Evolutionary conservation across 2,113 vertebrate species (phyloP), one percentile per base, ranked within the genome.

Genomic region (Tympanuchus pallidicinctus): DNA sequence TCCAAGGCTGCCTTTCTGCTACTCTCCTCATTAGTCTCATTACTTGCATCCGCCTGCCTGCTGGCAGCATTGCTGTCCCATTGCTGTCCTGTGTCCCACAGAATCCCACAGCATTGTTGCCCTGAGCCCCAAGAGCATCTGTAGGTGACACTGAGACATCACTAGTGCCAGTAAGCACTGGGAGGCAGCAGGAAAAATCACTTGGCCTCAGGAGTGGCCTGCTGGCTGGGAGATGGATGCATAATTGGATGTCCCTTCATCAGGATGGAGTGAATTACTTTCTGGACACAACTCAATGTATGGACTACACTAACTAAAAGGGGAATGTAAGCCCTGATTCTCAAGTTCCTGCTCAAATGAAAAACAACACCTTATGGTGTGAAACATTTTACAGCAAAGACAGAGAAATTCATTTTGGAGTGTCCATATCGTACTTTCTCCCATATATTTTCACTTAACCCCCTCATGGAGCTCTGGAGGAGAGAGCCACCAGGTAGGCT

Each of bases 341-440:
- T 18, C n/a, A 25, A 6, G 16, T 36, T 81, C 18, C 10, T 83
- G 50, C 36, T 83, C 36, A 52, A 87, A 78, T 0, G 1, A 0
- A 2, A 14, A 28, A 18, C 28, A 48, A 54, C 88, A 22, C 65
- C 12, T 45, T 40, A 67, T 2, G 7, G 11, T 22, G 7, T 32
- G 8, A 32, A 82, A 71, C 21, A 71, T 86, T 43, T 59, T 71
- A 71, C 9, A 34, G 19, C 11, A 38, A 48, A 86, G 4, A 11
- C 22, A 0, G 0, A 48, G 48, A 74, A 66, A 66, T 63, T 86
- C 56, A 54, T 47, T 47, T 32, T 43, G 30, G 64, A 86, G 15
- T 1, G 1, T 24, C 34, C 27, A 8, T 21, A 48, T 17, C 2
- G 0, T 0, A 0, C 10, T 4, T 43, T 4, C 22, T 30, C 19